Evolutionary conservation across 2,113 vertebrate genomes (phyloP).

Genomic region (Strix uralensis): DNA sequence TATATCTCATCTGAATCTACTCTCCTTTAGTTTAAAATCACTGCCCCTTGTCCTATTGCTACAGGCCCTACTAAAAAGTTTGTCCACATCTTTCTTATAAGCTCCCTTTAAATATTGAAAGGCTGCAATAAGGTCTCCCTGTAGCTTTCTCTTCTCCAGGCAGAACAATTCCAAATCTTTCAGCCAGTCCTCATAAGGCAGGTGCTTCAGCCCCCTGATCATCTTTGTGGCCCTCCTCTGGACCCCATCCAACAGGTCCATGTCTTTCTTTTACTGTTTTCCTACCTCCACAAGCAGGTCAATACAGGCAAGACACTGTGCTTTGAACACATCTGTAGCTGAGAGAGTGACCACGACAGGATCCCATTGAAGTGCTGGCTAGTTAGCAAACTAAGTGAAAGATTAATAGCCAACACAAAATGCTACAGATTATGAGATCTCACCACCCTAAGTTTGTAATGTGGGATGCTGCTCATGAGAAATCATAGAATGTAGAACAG

Average conservation of each 20-base stretch:
- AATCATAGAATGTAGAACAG: neutral
- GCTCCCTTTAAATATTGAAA: neutral
- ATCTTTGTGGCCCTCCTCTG: neutral
- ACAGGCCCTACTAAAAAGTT: neutral
- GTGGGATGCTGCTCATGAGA: neutral
- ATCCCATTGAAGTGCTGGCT: neutral
- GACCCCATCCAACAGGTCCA: neutral
- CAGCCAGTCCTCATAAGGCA: too few species aligned
- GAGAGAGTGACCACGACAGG: neutral
- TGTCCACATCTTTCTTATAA: neutral
- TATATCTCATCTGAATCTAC: neutral
- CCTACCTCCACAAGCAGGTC: neutral
- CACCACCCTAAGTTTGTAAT: neutral
- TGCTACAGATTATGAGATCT: neutral
- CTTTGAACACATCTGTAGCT: neutral
- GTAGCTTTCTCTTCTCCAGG: neutral
- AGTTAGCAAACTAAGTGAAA: neutral
- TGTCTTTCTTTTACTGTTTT: neutral
- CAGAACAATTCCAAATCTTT: neutral
- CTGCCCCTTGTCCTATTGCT: neutral
- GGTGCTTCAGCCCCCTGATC: neutral
- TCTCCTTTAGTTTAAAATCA: neutral
- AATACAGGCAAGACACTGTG: neutral
- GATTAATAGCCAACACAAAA: neutral
- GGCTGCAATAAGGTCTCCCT: rapidly evolving